phyloP scores from a whole-genome alignment of 2,113 vertebrate genomes.

The Heterotis niloticus region DNA sequence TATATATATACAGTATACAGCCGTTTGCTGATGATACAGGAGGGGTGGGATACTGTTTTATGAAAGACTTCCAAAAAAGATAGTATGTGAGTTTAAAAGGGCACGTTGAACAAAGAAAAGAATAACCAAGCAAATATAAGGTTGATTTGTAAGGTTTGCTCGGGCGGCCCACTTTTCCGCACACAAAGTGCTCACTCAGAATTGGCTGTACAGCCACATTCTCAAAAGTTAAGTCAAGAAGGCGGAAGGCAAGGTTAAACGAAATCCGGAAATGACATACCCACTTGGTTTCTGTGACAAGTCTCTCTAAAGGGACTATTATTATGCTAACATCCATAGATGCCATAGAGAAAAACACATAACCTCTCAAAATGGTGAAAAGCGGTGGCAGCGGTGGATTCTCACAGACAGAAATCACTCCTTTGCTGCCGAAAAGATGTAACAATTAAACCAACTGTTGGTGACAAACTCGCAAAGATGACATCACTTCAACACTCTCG shows the following conservation, averaged over 20 bases:
- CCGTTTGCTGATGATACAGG: too few relatives aligned
- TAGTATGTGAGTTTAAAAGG: too few relatives aligned
- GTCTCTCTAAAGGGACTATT: background rate
- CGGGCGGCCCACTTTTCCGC: too few relatives aligned
- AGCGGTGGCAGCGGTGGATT: background rate
- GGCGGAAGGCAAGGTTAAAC: background rate
- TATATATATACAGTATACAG: too few relatives aligned
- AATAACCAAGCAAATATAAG: too few relatives aligned
- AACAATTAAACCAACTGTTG: background rate
- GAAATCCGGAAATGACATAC: background rate
- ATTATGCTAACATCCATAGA: background rate
- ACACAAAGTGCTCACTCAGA: too few relatives aligned
- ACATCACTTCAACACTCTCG: background rate
- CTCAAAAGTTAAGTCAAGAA: background rate
- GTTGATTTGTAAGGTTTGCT: too few relatives aligned
- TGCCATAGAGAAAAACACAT: background rate
- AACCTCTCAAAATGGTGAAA: background rate
- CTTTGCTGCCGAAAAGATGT: background rate
- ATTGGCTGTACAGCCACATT: background rate
- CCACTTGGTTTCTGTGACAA: background rate
- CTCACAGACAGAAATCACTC: background rate
- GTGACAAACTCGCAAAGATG: background rate
- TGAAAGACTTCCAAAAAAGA: too few relatives aligned
- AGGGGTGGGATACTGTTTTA: too few relatives aligned
- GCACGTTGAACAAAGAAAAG: too few relatives aligned